Evolutionary conservation across 2,888 invertebrate species (phyloP), one percentile per base, ranked within the genome.

Genomic region (Petrophora chlorosata): DNA sequence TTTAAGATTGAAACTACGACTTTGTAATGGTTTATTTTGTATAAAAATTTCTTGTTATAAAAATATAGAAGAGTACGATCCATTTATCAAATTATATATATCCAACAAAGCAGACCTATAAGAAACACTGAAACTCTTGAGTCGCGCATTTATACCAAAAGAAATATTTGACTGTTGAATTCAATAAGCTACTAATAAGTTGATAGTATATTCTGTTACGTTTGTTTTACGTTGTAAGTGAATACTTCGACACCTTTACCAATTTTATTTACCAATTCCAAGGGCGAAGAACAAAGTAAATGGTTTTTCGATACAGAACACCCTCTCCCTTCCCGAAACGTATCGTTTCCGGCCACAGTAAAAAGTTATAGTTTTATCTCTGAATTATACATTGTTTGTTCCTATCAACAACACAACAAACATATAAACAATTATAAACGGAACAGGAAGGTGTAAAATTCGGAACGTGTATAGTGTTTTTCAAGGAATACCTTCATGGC

Each of bases 401-500:
- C 25, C 25, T 29, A 16, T 33, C 32, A 14, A 28, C 22, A 19
- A 26, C 53, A 61, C 67, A 70, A 70, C 67, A 69, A 70, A 56
- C 56, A 65, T 67, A 70, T 67, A 69, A 70, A 61, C 59, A 46
- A 63, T 61, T 53, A 59, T 53, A 55, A 64, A 57, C 62, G 73
- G 72, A 76, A 69, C 60, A 69, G 75, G 73, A 76, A 78, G 65
- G 58, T 65, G 64, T 76, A 73, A 67, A 66, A 38, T 65, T 62
- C 3, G 64, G 61, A 61, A 61, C 58, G 62, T 64, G 61, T 61
- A 59, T 52, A 17, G 52, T 13, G 9, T 19, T 14, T 61, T 41
- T 28, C 26, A 26, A 10, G 22, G 43, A 13, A 42, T 15, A 28
- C 13, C 36, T 30, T 36, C 17, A 36, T 35, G 41, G 43, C 35